These are phyloP conservation scores for Troglohyphantes excavatus DNA, from an alignment of 2,888 invertebrate species.

Conservation along the genomic window DNA sequence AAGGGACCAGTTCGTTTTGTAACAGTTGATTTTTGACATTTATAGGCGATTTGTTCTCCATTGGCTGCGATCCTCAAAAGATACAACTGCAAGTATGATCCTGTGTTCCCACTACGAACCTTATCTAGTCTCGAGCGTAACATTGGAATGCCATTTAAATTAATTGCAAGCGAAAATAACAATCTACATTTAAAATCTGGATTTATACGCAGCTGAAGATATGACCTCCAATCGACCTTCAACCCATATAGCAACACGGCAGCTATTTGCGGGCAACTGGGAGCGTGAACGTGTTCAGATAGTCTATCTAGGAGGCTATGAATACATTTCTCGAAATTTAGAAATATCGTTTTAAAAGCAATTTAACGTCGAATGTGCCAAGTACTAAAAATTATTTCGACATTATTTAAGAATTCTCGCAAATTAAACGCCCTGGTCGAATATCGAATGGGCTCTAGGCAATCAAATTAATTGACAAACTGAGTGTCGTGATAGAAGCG, in stretches of 20 bases:
- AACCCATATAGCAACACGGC: neutral
- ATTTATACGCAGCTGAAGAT: no score
- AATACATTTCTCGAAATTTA: neutral
- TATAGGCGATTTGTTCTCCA: neutral
- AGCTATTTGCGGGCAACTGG: neutral
- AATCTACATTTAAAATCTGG: no score
- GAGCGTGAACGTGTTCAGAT: neutral
- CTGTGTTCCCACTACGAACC: conserved; percentile 20
- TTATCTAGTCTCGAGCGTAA: conserved; percentile 10
- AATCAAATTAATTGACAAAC: neutral
- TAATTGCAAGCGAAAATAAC: neutral
- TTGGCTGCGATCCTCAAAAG: neutral
- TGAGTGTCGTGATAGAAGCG: neutral
- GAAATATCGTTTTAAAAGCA: neutral
- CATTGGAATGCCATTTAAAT: conserved; percentile 4
- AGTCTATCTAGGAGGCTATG: neutral
- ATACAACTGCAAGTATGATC: conserved; percentile 17
- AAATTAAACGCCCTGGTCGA: conserved; percentile 2
- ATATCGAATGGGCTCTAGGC: conserved; percentile 27
- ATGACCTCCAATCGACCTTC: neutral
- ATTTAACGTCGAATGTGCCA: neutral
- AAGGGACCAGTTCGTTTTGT: conserved; percentile 17
- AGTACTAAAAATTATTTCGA: neutral
- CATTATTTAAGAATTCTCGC: neutral
- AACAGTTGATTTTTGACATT: neutral